Percentiles rank a stretch among this genome's conserved stretches.
Evolutionary conservation across 2,888 invertebrate genomes (phyloP).

Genomic region (Trissolcus japonicus): DNA sequence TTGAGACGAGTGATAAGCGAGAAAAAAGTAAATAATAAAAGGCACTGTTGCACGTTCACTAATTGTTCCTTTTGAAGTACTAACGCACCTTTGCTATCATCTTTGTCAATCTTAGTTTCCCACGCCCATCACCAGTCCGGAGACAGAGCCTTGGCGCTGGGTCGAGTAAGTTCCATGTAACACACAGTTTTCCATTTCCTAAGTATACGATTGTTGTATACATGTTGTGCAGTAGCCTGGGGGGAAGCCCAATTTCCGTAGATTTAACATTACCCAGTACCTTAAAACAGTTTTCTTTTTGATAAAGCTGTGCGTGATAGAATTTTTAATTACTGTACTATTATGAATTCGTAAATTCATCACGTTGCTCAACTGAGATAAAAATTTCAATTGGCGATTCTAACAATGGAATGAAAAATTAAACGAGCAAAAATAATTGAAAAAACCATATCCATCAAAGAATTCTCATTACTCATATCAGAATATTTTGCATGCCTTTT

Average conservation of each 20-base stretch:
- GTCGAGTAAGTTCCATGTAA: conserved; percentile 84
- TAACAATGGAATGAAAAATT: no score
- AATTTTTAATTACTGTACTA: no score
- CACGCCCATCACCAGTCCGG: conserved; percentile 92
- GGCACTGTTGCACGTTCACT: conserved; percentile 25
- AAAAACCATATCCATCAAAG: neutral
- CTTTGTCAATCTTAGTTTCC: conserved; percentile 84
- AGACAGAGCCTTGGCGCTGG: conserved; percentile 94
- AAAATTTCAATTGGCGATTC: neutral
- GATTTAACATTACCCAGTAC: no score
- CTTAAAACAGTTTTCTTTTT: no score
- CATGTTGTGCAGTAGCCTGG: conserved; percentile 29
- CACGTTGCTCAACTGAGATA: no score
- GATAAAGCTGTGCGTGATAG: no score
- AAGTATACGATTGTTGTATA: conserved; percentile 11
- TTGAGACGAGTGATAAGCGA: neutral
- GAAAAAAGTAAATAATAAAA: neutral
- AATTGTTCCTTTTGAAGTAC: conserved; percentile 46
- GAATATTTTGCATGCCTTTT: conserved; percentile 24
- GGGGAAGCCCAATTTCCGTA: conserved; percentile 4
- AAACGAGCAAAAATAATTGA: no score
- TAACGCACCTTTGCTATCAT: conserved; percentile 66
- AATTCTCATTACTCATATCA: neutral
- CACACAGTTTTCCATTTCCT: conserved; percentile 50
- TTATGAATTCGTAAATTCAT: neutral